These are phyloP conservation scores for Apoderus coryli DNA, from an alignment of 2,888 invertebrate species.

Conservation along the genomic window DNA sequence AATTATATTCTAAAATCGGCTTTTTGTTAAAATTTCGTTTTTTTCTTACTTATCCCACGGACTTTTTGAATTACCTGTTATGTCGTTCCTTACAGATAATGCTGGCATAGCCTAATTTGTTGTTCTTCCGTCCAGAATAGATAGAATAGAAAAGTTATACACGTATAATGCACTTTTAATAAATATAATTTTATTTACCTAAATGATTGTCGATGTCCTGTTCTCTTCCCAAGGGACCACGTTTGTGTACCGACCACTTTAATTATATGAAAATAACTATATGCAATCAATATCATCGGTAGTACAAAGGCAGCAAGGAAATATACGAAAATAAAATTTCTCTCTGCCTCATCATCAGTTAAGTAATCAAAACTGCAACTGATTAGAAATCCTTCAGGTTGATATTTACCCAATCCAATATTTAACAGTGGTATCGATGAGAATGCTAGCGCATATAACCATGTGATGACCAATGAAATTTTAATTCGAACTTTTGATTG, in stretches of 20 bases:
- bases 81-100: too few relatives aligned
- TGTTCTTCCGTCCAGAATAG: too few relatives aligned
- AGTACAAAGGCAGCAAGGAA: constrained; percentile 63
- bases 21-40: too few relatives aligned
- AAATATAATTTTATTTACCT: constrained; percentile 8
- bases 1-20: too few relatives aligned
- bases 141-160: too few relatives aligned
- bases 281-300: constrained; percentile 55
- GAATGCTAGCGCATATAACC: constrained; percentile 60
- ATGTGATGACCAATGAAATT: constrained; percentile 40
- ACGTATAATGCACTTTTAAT: too few relatives aligned
- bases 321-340: constrained; percentile 57
- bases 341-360: constrained; percentile 43
- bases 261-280: constrained; percentile 59
- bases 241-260: constrained; percentile 38
- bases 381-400: constrained; percentile 71
- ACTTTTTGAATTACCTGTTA: too few relatives aligned
- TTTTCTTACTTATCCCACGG: too few relatives aligned
- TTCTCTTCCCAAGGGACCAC: neutral
- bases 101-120: too few relatives aligned
- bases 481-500: constrained; percentile 47
- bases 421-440: constrained; percentile 54
- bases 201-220: constrained; percentile 8
- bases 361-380: constrained; percentile 80
- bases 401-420: constrained; percentile 59